These are phyloP conservation scores for Ochropleura plecta DNA, from an alignment of 2,888 invertebrate genomes.

Conservation along the genomic window DNA sequence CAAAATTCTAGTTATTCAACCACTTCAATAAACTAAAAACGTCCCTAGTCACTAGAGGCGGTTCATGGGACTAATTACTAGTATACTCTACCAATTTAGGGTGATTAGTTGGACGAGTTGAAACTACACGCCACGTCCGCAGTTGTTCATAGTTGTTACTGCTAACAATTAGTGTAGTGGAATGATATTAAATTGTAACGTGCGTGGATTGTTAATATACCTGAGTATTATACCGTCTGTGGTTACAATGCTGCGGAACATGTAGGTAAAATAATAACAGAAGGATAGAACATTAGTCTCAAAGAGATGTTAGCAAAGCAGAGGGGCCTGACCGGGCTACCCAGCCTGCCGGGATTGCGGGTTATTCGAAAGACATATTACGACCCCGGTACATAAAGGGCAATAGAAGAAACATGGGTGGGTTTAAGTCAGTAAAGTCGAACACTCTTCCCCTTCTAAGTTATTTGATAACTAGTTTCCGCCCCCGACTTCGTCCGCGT, in stretches of 20 bases:
- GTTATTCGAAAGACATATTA: no score
- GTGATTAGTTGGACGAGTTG: conserved; percentile 60
- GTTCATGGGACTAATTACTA: conserved; percentile 24
- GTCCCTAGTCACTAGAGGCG: background rate
- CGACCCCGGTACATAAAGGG: no score
- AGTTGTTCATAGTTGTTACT: conserved; percentile 35
- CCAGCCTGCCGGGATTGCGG: no score
- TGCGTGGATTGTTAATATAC: conserved; percentile 27
- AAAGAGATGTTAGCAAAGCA: no score
- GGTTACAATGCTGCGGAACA: background rate
- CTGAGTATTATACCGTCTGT: background rate
- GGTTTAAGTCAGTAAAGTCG: no score
- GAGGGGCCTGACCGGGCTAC: no score
- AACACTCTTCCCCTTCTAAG: no score
- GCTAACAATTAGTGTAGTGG: conserved; percentile 23
- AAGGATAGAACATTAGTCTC: no score
- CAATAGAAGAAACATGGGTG: no score
- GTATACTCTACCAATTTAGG: conserved; percentile 53
- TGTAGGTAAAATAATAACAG: no score
- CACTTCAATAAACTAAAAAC: conserved; percentile 39
- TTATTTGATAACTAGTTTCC: no score
- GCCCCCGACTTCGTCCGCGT: no score
- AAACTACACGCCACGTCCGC: conserved; percentile 41
- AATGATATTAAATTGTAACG: conserved; percentile 44
- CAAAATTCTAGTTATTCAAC: conserved; percentile 8